These are phyloP conservation scores for Raphicerus campestris DNA, from an alignment of 2,113 vertebrate genomes.

Conservation along the genomic window DNA sequence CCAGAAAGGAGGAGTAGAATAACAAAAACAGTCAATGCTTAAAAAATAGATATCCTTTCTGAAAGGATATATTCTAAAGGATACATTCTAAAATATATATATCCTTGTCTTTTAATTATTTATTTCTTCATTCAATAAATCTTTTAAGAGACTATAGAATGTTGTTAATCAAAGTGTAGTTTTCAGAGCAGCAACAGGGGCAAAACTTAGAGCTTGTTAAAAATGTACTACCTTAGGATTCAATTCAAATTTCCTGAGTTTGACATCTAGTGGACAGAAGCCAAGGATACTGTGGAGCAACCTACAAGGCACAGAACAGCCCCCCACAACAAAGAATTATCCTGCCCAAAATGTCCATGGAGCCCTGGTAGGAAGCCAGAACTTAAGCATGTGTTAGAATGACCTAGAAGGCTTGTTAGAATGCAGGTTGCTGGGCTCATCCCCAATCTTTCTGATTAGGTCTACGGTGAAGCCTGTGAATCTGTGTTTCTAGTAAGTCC, in stretches of 20 bases:
- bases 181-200: neutral
- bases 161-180: slow-evolving; percentile 42
- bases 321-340: neutral
- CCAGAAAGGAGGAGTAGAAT: neutral
- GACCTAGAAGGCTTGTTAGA: neutral
- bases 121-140: slow-evolving; percentile 40
- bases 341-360: neutral
- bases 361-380: neutral
- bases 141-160: slow-evolving; percentile 31
- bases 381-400: neutral
- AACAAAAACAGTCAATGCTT: neutral
- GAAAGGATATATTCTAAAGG: neutral
- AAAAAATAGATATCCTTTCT: neutral
- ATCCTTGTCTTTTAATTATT: slow-evolving; percentile 47
- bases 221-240: neutral
- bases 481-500: neutral
- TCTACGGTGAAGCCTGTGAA: neutral
- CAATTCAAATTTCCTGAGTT: slow-evolving; percentile 30
- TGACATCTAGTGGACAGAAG: neutral
- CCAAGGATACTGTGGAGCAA: neutral
- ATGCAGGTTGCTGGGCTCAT: neutral
- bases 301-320: neutral
- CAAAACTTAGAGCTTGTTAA: slow-evolving; percentile 39
- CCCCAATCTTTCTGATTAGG: neutral
- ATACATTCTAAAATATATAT: neutral